Evolutionary conservation across 1,140 invertebrate species (phyloP).

Genomic region (Microplitis demolitor): DNA sequence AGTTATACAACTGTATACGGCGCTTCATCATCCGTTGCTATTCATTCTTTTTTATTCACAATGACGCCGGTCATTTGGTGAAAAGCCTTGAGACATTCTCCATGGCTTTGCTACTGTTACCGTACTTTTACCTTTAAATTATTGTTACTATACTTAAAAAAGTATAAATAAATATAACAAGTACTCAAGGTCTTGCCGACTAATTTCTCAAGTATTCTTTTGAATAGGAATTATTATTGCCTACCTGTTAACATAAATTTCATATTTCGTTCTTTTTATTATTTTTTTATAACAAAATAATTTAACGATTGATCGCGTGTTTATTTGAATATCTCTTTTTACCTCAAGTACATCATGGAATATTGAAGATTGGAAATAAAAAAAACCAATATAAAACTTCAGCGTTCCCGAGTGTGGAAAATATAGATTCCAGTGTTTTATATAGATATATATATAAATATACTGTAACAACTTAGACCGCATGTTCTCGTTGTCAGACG

Average conservation of each 20-base stretch:
- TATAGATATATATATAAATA: not conserved
- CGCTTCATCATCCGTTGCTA: not conserved
- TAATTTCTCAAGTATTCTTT: not conserved
- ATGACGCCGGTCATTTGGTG: not conserved
- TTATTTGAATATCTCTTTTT: not conserved
- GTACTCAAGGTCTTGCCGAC: not conserved
- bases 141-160: not conserved
- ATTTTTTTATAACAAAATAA: too few relatives aligned
- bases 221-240: not conserved
- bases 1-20: not conserved
- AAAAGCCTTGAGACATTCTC: conserved; percentile 4
- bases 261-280: not conserved
- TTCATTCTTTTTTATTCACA: not conserved
- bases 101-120: not conserved
- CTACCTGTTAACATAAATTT: not conserved
- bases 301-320: not conserved
- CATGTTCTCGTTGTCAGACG: conserved; percentile 15
- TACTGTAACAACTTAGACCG: not conserved
- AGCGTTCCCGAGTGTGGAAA: not conserved
- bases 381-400: not conserved
- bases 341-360: not conserved
- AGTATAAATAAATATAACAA: not conserved
- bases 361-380: conserved; percentile 1
- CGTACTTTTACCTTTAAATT: not conserved
- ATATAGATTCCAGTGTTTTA: too few relatives aligned